Conservation (phyloP, 2,888 invertebrate genomes). For the Melangyna quadrimaculata region DNA sequence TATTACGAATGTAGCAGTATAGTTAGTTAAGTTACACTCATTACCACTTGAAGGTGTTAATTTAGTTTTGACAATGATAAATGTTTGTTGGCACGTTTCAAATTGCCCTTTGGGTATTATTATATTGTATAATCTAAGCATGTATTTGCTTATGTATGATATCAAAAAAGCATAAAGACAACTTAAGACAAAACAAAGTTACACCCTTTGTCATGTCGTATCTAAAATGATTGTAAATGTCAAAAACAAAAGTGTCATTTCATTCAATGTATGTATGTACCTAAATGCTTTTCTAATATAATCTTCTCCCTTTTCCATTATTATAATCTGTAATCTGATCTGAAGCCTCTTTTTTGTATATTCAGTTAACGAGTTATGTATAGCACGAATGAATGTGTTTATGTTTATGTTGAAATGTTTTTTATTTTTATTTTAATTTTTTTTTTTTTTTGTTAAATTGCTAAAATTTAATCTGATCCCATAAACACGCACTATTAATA, state of each 20-base stretch:
- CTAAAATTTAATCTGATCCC: background rate
- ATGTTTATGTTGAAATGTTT: background rate
- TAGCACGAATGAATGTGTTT: background rate
- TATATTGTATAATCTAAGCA: background rate
- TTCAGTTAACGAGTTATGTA: background rate
- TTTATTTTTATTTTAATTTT: background rate
- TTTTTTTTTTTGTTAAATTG: background rate
- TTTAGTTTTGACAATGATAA: conserved; percentile 40
- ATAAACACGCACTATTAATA: background rate
- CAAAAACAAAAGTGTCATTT: conserved; percentile 18
- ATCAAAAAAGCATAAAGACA: background rate
- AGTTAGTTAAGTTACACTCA: conserved; percentile 7
- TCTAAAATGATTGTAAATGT: conserved; percentile 23
- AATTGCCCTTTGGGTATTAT: conserved; percentile 31
- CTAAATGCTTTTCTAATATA: no score
- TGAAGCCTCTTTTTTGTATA: background rate
- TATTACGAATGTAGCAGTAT: no score
- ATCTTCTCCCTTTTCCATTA: background rate
- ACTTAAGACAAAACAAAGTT: background rate
- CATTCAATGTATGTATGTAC: background rate
- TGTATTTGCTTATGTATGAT: background rate
- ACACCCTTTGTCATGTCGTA: background rate
- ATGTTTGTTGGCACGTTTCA: conserved; percentile 21
- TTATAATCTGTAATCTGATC: background rate
- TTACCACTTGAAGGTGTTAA: conserved; percentile 31